Evolutionary conservation across 2,797 vertebrate genomes (phyloP).

Genomic region (Acrossocheilus fasciatus): DNA sequence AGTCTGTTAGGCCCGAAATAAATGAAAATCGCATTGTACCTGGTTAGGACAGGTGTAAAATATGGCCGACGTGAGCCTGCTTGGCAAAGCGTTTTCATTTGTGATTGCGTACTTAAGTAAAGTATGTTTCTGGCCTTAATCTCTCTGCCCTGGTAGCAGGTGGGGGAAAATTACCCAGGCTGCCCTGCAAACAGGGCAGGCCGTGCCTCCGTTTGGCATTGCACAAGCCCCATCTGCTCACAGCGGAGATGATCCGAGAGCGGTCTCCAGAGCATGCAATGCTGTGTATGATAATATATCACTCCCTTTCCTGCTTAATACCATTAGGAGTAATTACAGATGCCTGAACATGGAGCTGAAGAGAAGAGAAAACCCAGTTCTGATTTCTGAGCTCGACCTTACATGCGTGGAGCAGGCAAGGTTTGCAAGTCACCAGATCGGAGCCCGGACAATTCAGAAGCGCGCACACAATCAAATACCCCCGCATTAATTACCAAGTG

Average conservation of each 20-base stretch:
- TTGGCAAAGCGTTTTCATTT: constrained; percentile 22
- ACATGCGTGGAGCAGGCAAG: constrained; percentile 44
- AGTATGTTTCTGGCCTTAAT: constrained; percentile 72
- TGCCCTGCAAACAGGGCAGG: constrained; percentile 80
- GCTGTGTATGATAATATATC: constrained; percentile 69
- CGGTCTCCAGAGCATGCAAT: constrained; percentile 61
- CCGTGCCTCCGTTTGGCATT: constrained; percentile 79
- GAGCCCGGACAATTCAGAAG: constrained; percentile 64
- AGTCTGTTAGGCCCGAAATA: constrained; percentile 10
- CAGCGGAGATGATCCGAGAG: constrained; percentile 42
- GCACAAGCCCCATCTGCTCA: constrained; percentile 79
- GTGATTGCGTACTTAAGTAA: neutral
- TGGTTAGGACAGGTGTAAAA: neutral
- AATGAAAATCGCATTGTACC: constrained; percentile 4
- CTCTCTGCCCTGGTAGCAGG: constrained; percentile 73
- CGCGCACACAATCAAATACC: constrained; percentile 51
- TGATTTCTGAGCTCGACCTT: constrained; percentile 73
- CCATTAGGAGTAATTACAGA: constrained; percentile 79
- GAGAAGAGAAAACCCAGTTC: constrained; percentile 54
- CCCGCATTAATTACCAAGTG: constrained; percentile 79
- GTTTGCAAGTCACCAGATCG: constrained; percentile 72
- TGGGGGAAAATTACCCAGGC: constrained; percentile 80
- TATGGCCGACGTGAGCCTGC: neutral
- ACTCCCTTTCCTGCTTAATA: constrained; percentile 64
- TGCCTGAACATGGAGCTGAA: constrained; percentile 71